Percentiles rank a stretch among this genome's conserved stretches.
phyloP scores from a whole-genome alignment of 1,140 invertebrate genomes.

The Meloidogyne exigua region DNA sequence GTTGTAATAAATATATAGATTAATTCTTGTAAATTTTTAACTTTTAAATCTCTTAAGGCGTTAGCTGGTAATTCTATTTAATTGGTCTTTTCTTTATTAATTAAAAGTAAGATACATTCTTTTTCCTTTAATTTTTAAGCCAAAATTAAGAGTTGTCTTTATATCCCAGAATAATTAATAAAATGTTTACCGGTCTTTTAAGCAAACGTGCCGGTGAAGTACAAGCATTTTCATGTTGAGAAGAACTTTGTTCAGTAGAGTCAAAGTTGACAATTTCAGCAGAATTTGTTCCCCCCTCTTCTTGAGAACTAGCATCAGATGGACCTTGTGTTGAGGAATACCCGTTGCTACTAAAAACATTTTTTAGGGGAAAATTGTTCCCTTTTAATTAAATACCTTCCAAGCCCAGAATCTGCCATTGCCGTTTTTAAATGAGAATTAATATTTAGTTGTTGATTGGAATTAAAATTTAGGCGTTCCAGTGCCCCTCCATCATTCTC shows the following conservation, averaged over 20 bases:
- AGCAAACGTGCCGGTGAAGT: neutral
- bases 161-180: too few relatives aligned
- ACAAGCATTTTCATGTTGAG: slow-evolving; percentile 1
- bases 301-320: slow-evolving; percentile 12
- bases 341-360: slow-evolving; percentile 10
- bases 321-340: neutral
- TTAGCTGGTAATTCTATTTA: too few relatives aligned
- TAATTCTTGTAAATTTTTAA: too few relatives aligned
- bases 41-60: too few relatives aligned
- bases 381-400: slow-evolving; percentile 18
- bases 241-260: neutral
- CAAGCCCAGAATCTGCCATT: slow-evolving; percentile 54
- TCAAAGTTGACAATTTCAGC: neutral
- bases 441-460: neutral
- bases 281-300: neutral
- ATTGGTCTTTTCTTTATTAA: too few relatives aligned
- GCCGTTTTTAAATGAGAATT: slow-evolving; percentile 20
- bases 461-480: neutral
- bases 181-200: slow-evolving; percentile 18
- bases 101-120: too few relatives aligned
- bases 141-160: too few relatives aligned
- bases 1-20: too few relatives aligned
- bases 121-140: too few relatives aligned
- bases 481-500: neutral
- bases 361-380: too few relatives aligned